Evolutionary conservation across 2,797 vertebrate species (phyloP).

Genomic region (Petrocephalus schoutedeni): DNA sequence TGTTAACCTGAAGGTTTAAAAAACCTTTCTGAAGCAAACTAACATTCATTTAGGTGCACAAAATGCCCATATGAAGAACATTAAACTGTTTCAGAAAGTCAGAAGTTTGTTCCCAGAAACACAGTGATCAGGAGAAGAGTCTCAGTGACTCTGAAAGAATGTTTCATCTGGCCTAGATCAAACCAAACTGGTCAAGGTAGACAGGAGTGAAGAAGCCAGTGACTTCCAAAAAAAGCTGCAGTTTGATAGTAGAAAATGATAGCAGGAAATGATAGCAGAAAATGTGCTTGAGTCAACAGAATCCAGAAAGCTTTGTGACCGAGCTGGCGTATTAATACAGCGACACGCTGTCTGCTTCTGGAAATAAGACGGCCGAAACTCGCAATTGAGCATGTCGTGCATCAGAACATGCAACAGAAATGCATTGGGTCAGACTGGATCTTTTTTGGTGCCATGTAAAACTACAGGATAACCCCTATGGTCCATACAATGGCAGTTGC

Average conservation of each 20-base stretch:
- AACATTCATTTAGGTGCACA: background rate
- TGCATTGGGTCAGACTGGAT: background rate
- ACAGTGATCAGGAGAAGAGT: background rate
- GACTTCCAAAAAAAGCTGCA: background rate
- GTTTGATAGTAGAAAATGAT: background rate
- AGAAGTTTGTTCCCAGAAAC: background rate
- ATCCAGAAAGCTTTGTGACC: background rate
- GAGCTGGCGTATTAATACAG: background rate
- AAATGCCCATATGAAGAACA: background rate
- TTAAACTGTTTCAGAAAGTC: background rate
- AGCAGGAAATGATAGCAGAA: background rate
- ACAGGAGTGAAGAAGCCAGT: background rate
- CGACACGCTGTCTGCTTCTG: background rate
- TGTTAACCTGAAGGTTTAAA: too few species aligned
- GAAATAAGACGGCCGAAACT: background rate
- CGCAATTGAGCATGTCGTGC: background rate
- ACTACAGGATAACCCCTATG: background rate
- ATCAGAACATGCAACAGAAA: background rate
- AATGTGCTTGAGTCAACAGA: background rate
- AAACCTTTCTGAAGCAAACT: too few species aligned
- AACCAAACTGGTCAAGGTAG: background rate
- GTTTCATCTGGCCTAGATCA: background rate
- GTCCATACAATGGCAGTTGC: background rate
- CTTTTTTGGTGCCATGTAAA: background rate
- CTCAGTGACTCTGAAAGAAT: background rate